phyloP scores from a whole-genome alignment of 2,888 invertebrate genomes.

The Hirtodrosophila duncani region DNA sequence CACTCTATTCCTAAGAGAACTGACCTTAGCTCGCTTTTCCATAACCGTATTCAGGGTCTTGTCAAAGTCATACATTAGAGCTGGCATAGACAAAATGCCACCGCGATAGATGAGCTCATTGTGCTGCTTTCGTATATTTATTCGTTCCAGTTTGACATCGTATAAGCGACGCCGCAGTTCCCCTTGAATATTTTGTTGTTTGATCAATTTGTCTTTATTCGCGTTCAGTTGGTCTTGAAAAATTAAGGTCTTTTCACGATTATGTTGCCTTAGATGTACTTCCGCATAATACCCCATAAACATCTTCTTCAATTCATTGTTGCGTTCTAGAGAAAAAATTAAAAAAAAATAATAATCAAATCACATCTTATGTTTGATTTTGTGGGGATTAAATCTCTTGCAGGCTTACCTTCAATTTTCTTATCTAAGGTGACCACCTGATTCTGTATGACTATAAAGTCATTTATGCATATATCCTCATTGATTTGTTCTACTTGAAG shows the following conservation, averaged over 20 bases:
- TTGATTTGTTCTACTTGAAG: conserved; percentile 63
- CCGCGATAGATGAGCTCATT: conserved; percentile 57
- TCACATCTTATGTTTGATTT: too few species aligned
- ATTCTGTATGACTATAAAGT: conserved; percentile 67
- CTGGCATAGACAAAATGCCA: conserved; percentile 71
- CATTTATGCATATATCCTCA: conserved; percentile 61
- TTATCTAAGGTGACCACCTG: conserved; percentile 65
- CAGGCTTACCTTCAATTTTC: conserved; percentile 71
- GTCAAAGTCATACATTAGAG: conserved; percentile 72
- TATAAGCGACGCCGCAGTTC: conserved; percentile 46
- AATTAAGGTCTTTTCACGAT: conserved; percentile 66
- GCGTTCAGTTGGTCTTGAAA: conserved; percentile 24
- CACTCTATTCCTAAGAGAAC: too few species aligned
- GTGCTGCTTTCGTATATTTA: conserved; percentile 39
- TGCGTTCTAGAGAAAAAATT: conserved; percentile 56
- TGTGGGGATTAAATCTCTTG: too few species aligned
- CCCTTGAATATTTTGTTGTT: conserved; percentile 1
- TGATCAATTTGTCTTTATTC: conserved; percentile 3
- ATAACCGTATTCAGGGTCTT: conserved; percentile 39
- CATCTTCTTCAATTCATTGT: conserved; percentile 58
- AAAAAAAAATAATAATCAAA: neutral
- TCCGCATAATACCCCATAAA: conserved; percentile 55
- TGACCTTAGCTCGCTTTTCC: conserved; percentile 22
- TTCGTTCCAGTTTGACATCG: conserved; percentile 56
- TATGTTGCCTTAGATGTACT: conserved; percentile 66